A percentile compares a stretch with the other conserved stretches of the same genome.
phyloP scores from a whole-genome alignment of 1,140 invertebrate species.

The Daktulosphaira vitifoliae region DNA sequence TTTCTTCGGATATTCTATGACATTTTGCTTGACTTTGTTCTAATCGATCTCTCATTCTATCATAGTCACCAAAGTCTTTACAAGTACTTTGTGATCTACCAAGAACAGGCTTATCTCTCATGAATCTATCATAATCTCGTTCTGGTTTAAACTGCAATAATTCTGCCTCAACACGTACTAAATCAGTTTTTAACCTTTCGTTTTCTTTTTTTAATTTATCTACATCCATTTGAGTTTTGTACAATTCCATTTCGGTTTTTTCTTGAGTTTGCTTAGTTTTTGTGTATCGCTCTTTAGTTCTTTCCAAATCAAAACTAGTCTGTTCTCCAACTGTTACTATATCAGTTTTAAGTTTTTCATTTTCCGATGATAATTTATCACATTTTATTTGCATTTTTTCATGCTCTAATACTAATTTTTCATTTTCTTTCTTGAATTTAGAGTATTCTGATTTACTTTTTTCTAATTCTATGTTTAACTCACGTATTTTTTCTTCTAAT shows the following conservation, averaged over 20 bases:
- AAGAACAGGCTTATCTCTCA: slow-evolving; percentile 18
- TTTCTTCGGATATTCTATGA: slow-evolving; percentile 39
- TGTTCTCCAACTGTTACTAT: slow-evolving; percentile 40
- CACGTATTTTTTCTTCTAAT: slow-evolving; percentile 67
- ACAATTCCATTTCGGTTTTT: slow-evolving; percentile 75
- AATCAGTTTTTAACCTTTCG: slow-evolving; percentile 42
- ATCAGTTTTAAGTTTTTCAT: slow-evolving; percentile 61
- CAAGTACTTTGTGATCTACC: slow-evolving; percentile 17
- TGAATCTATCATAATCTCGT: slow-evolving; percentile 44
- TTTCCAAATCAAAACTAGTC: slow-evolving; percentile 64
- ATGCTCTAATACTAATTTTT: slow-evolving; percentile 70
- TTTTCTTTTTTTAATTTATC: slow-evolving; percentile 51
- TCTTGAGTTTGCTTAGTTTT: slow-evolving; percentile 70
- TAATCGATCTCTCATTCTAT: slow-evolving; percentile 2
- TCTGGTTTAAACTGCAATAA: slow-evolving; percentile 77
- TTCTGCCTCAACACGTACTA: slow-evolving; percentile 47
- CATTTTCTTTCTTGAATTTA: slow-evolving; percentile 65
- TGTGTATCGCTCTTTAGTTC: slow-evolving; percentile 73
- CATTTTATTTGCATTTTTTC: slow-evolving; percentile 75
- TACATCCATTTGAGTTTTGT: slow-evolving; percentile 68
- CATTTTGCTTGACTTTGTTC: slow-evolving; percentile 30
- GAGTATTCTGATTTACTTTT: slow-evolving; percentile 69
- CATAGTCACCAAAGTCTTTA: slow-evolving; percentile 21
- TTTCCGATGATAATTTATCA: slow-evolving; percentile 69
- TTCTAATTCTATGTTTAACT: slow-evolving; percentile 68